Base-by-base conservation (phyloP, 2,797 vertebrate species). In the Poecilia wingei region DNA sequence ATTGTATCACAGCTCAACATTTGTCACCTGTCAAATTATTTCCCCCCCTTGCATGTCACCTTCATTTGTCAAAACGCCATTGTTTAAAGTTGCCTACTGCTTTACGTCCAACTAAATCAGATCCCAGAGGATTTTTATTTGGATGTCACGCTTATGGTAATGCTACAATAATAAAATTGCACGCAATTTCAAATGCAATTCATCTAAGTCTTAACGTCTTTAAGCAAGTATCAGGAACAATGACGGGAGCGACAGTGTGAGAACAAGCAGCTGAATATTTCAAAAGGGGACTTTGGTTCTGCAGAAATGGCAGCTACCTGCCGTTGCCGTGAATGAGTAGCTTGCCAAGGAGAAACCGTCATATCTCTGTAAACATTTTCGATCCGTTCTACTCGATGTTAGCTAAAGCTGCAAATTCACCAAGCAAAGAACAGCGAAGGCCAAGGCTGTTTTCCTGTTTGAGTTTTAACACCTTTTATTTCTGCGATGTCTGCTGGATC, bases 401-500 rank as follows among this genome's bases (percentile, higher is more conserved):
- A 94, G 91, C 86, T 81, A 87, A 87, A 82, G 76, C 82, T 69
- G 82, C 82, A 88, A 79, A 79, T 93, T 92, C 90, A 86, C 46
- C n/a, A 66, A 79, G 80, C 88, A 92, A 90, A 92, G 86, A 83
- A 78, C 81, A 77, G 75, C 82, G 82, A 73, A 86, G 81, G 77
- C 82, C 70, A 77, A 84, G 77, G 90, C 92, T 93, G 93, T 93
- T 96, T 95, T 96, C 95, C 95, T 95, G 95, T 95, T 96, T 93
- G 93, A 90, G 93, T 97, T 97, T 97, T 95, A 96, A 95, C 95
- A 95, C 95, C 86, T 96, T 97, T 97, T 98, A 97, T 98, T 98
- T 96, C 96, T 97, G 95, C 95, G 88, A 96, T 94, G 93, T 96
- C 97, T 97, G 97, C 98, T 98, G 97, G 98, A 96, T 97, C 96